phyloP scores from a whole-genome alignment of 2,888 invertebrate species.

The Drosophila setosimentum region DNA sequence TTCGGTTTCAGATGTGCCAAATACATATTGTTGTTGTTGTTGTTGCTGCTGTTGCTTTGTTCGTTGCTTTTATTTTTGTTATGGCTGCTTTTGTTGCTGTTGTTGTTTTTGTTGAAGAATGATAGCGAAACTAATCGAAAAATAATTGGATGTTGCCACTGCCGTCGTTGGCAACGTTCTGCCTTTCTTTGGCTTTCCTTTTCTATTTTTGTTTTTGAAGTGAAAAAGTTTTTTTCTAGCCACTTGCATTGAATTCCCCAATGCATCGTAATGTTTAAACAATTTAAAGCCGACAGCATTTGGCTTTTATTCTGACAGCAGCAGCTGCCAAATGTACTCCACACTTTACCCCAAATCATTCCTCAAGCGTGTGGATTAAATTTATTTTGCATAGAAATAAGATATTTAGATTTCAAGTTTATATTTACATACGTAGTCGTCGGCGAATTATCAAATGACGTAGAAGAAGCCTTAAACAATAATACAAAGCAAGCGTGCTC shows the following conservation, averaged over 20 bases:
- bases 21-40: conserved; percentile 50
- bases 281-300: conserved; percentile 72
- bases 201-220: conserved; percentile 41
- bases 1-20: conserved; percentile 74
- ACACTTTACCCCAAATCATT: not conserved
- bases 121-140: conserved; percentile 85
- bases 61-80: conserved; percentile 13
- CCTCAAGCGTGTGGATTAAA: conserved; percentile 8
- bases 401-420: not conserved
- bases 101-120: conserved; percentile 78
- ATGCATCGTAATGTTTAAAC: conserved; percentile 83
- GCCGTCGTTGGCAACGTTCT: conserved; percentile 43
- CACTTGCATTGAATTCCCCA: conserved; percentile 80
- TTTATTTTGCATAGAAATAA: conserved; percentile 17
- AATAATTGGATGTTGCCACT: conserved; percentile 83
- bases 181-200: conserved; percentile 53
- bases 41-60: conserved; percentile 21
- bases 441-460: not conserved
- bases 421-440: not conserved
- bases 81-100: conserved; percentile 22
- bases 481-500: not conserved
- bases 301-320: conserved; percentile 72
- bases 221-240: conserved; percentile 65
- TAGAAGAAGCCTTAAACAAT: not conserved
- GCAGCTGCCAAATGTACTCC: conserved; percentile 57